These are phyloP conservation scores for Chironex yamaguchii DNA, from an alignment of 30 jellyfish, hydroid and myxozoan genomes.

Conservation along the genomic window DNA sequence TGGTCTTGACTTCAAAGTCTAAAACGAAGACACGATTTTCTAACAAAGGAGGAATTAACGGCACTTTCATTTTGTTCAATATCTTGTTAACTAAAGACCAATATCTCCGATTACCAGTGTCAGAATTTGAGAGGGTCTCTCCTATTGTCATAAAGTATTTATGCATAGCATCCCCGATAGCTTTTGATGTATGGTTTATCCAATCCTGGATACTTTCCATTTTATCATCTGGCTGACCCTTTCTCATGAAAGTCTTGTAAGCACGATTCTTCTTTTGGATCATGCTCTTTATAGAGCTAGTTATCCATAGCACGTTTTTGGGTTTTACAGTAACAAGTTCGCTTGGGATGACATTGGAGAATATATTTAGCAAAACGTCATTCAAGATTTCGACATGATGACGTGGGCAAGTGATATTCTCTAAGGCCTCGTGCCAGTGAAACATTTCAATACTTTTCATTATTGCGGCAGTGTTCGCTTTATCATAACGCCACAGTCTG, in stretches of 20 bases:
- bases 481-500: constrained; percentile 45
- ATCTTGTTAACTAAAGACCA: constrained; percentile 42
- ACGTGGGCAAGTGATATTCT: neutral
- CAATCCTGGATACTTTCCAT: constrained; percentile 24
- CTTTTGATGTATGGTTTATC: neutral
- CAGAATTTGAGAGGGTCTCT: constrained; percentile 16
- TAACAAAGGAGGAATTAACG: constrained; percentile 47
- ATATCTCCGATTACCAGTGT: constrained; percentile 31
- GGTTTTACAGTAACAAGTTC: neutral
- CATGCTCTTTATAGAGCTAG: constrained; percentile 3
- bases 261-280: constrained; percentile 22
- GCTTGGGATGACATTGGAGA: constrained; percentile 49
- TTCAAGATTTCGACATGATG: constrained; percentile 22
- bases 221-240: no score
- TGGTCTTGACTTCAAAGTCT: constrained; percentile 41
- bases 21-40: constrained; percentile 4
- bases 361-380: constrained; percentile 52
- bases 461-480: constrained; percentile 9
- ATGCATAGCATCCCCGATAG: constrained; percentile 31
- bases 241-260: constrained; percentile 17
- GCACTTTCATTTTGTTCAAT: constrained; percentile 8
- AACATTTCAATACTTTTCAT: constrained; percentile 32
- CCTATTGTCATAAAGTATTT: constrained; percentile 34
- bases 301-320: constrained; percentile 50
- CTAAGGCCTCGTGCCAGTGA: constrained; percentile 27